phyloP scores from a whole-genome alignment of 2,113 vertebrate species.

The Corythoichthys intestinalis region DNA sequence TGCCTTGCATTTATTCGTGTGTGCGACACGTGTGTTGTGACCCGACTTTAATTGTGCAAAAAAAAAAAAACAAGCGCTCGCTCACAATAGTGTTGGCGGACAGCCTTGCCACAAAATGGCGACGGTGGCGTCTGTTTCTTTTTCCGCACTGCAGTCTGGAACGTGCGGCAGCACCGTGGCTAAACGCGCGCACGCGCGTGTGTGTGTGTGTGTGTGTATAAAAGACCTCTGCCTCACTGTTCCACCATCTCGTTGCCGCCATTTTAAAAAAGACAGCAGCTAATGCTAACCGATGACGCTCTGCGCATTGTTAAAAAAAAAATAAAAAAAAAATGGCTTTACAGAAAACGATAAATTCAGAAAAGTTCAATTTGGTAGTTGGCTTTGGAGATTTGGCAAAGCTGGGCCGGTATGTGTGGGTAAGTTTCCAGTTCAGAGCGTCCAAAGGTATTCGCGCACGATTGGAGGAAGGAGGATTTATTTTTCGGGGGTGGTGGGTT shows the following conservation, averaged over 20 bases:
- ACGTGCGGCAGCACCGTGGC: slow-evolving; percentile 34
- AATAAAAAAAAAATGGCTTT: not conserved
- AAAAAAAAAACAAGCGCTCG: slow-evolving; percentile 9
- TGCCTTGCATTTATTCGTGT: slow-evolving; percentile 39
- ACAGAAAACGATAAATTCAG: not conserved
- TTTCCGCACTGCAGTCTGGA: slow-evolving; percentile 56
- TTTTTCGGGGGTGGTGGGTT: not conserved
- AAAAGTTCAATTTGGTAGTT: slow-evolving; percentile 17
- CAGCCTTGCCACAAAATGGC: slow-evolving; percentile 63
- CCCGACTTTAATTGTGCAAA: slow-evolving; percentile 23
- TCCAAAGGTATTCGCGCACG: slow-evolving; percentile 50
- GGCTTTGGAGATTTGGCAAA: not conserved
- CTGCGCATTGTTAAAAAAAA: slow-evolving; percentile 10
- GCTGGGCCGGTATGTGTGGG: slow-evolving; percentile 16
- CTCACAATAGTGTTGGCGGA: slow-evolving; percentile 29
- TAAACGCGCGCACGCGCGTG: slow-evolving; percentile 23
- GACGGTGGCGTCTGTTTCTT: slow-evolving; percentile 37
- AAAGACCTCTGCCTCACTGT: slow-evolving; percentile 57
- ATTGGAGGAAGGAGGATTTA: slow-evolving; percentile 19
- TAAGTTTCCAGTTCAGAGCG: slow-evolving; percentile 42
- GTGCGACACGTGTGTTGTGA: slow-evolving; percentile 50
- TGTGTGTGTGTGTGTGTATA: not conserved
- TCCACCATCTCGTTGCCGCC: slow-evolving; percentile 63
- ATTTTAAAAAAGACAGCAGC: slow-evolving; percentile 54
- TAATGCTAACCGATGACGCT: slow-evolving; percentile 35